Evolutionary conservation across 30 jellyfish, hydroid and myxozoan genomes (phyloP).

Genomic region (Cassiopea xamachana): DNA sequence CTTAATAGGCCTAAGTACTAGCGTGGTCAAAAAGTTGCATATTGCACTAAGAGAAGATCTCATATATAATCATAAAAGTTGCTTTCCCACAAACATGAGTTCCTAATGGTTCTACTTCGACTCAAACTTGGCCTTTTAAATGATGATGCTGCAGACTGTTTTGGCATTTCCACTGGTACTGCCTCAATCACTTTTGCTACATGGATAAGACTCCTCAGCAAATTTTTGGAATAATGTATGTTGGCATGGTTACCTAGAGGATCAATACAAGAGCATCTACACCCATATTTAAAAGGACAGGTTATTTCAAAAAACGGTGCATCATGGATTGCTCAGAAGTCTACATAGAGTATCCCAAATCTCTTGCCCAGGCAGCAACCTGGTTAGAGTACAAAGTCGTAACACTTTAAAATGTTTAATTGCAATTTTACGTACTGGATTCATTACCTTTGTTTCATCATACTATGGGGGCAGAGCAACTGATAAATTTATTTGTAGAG

Average conservation of each 20-base stretch:
- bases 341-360: slow-evolving; percentile 39
- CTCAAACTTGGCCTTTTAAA: slow-evolving; percentile 53
- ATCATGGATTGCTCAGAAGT: slow-evolving; percentile 44
- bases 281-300: slow-evolving; percentile 2
- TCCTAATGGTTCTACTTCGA: slow-evolving; percentile 26
- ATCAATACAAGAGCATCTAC: slow-evolving; percentile 8
- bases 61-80: slow-evolving; percentile 2
- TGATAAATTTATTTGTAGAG: slow-evolving; percentile 20
- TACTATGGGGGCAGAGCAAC: slow-evolving; percentile 42
- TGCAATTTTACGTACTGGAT: slow-evolving; percentile 40
- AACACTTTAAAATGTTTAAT: not conserved
- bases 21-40: slow-evolving; percentile 19
- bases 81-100: slow-evolving; percentile 22
- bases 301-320: slow-evolving; percentile 1
- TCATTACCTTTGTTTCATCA: slow-evolving; percentile 15
- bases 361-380: slow-evolving; percentile 37
- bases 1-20: slow-evolving; percentile 27
- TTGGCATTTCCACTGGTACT: slow-evolving; percentile 26
- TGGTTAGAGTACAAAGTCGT: slow-evolving; percentile 35
- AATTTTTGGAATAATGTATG: slow-evolving; percentile 7
- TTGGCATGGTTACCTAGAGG: slow-evolving; percentile 49
- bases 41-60: not conserved
- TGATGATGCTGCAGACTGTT: slow-evolving; percentile 57
- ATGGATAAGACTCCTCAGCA: slow-evolving; percentile 14
- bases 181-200: not conserved